Base-by-base conservation (phyloP, 92 coral and sea anemone species). In the Palythoa heliodiscus region DNA sequence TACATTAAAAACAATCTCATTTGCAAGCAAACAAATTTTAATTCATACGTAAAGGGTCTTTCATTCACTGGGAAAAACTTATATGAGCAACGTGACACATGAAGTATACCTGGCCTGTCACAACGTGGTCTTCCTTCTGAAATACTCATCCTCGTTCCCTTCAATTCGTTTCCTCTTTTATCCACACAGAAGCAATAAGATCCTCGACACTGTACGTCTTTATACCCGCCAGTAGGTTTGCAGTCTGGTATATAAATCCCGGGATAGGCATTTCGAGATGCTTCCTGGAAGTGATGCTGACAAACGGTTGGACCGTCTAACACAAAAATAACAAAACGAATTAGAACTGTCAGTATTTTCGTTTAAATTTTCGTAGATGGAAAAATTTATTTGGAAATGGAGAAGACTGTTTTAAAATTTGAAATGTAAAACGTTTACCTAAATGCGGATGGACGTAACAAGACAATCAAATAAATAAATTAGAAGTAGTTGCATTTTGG, bases 251-350 rank as follows among this genome's bases (percentile, higher is more conserved):
- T 67, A 24, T 63, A 66, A 35, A 79, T 24, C 35, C 78, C 86
- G 2, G 69, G 77, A 35, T 13, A 83, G 38, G 52, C 67, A 70
- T 55, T 39, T 53, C 75, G 83, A n/a, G 89, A 88, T 2, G 89
- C 72, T 37, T 64, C 72, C 66, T 88, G 90, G 87, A 89, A 78
- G 76, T 91, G 89, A 83, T 89, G 76, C 67, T 93, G 95, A 73
- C 97, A 93, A 25, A 93, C 93, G 19, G 97, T 93, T 13, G 89
- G 93, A n/a, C 74, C 73, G n/a, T 78, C 79, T 22, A 73, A 73
- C 93, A 89, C 73, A 50, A n/a, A 43, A 63, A 20, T 16, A n/a
- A 19, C 5, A 19, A n/a, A 19, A 63, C 5, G 11, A 35, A 63
- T 10, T 22, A 5, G 25, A 63, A 3, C 20, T n/a, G 20, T 4